Conservation (phyloP, 2,797 vertebrate genomes). For the Hypotaenidia okinawae region DNA sequence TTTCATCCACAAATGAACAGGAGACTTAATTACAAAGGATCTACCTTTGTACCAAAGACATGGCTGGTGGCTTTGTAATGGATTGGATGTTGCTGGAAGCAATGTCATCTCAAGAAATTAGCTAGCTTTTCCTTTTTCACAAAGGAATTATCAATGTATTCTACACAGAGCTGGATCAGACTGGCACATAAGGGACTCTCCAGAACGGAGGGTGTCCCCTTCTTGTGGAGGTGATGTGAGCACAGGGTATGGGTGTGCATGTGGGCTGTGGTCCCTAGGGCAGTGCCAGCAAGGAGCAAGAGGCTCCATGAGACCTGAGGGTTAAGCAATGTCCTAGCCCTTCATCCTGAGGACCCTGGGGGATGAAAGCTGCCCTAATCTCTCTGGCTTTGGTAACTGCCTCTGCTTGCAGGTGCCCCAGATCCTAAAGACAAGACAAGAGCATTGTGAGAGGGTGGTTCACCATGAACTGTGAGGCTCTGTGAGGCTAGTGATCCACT, state of each 20-base stretch:
- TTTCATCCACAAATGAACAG: not conserved
- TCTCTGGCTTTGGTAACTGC: not conserved
- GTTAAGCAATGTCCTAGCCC: not conserved
- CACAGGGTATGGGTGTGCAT: not conserved
- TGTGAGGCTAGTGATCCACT: rapidly evolving
- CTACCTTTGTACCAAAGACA: not conserved
- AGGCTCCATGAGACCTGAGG: not conserved
- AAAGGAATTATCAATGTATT: not conserved
- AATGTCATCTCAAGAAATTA: not conserved
- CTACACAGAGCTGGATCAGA: not conserved
- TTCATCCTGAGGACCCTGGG: not conserved
- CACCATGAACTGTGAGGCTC: not conserved
- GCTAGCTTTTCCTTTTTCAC: not conserved
- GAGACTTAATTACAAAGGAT: not conserved
- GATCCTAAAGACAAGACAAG: not conserved
- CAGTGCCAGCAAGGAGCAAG: not conserved
- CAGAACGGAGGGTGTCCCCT: not conserved
- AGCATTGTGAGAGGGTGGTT: rapidly evolving
- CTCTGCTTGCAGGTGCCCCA: not conserved
- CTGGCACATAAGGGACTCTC: not conserved
- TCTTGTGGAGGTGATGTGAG: not conserved
- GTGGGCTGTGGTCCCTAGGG: not conserved
- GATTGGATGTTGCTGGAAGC: not conserved
- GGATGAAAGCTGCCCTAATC: not conserved
- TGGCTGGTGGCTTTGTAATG: not conserved